Percentiles rank a stretch among this genome's conserved stretches.
These are phyloP conservation scores for Protobothrops flavoviridis DNA, from an alignment of 2,113 vertebrate genomes.

Conservation along the genomic window DNA sequence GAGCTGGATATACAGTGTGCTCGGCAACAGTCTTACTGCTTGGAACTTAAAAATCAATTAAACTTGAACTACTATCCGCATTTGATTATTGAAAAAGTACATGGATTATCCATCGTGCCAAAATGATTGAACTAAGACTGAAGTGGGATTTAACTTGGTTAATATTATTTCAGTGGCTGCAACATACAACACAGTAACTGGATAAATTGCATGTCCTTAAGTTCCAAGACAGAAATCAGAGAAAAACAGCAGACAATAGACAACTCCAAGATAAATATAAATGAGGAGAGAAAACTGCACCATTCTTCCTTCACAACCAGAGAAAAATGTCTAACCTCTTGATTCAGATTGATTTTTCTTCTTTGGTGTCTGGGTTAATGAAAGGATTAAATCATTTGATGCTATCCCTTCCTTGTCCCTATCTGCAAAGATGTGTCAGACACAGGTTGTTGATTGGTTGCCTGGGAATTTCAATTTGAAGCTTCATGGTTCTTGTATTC, in stretches of 20 bases:
- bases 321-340: neutral
- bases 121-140: neutral
- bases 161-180: neutral
- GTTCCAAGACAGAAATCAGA: too few relatives aligned
- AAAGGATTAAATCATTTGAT: too few relatives aligned
- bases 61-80: neutral
- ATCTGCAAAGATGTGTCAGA: too few relatives aligned
- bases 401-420: too few relatives aligned
- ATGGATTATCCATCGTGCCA: neutral
- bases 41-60: neutral
- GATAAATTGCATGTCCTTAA: too few relatives aligned
- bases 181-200: too few relatives aligned
- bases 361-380: too few relatives aligned
- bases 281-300: neutral
- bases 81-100: neutral
- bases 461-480: too few relatives aligned
- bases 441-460: too few relatives aligned
- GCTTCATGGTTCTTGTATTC: too few relatives aligned
- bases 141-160: neutral
- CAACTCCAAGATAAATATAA: neutral
- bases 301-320: neutral
- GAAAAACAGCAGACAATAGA: too few relatives aligned
- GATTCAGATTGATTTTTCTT: neutral
- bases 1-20: too few relatives aligned
- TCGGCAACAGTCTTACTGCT: neutral